phyloP scores from a whole-genome alignment of 2,888 invertebrate genomes.

The Apodemia mormo region DNA sequence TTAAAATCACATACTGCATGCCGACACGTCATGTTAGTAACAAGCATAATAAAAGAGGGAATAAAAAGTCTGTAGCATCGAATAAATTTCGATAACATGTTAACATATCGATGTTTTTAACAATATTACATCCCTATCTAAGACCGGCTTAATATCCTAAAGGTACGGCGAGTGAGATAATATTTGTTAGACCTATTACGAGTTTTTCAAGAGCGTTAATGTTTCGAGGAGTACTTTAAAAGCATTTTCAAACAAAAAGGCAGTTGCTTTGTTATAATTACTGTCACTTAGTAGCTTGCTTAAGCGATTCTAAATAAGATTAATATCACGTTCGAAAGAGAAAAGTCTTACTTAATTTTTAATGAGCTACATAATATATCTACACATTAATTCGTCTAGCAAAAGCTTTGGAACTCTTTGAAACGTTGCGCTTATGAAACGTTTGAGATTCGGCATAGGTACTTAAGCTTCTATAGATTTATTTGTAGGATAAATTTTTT shows the following conservation, averaged over 20 bases:
- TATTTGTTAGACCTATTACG: slow-evolving; percentile 18
- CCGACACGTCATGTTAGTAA: too few relatives aligned
- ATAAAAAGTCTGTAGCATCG: too few relatives aligned
- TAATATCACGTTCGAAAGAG: neutral
- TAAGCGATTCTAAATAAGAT: slow-evolving; percentile 10
- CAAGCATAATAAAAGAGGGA: too few relatives aligned
- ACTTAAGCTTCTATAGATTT: too few relatives aligned
- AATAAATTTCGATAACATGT: neutral
- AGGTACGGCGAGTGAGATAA: slow-evolving; percentile 18
- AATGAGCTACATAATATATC: too few relatives aligned
- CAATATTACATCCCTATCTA: neutral
- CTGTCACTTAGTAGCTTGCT: slow-evolving; percentile 8
- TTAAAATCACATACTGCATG: too few relatives aligned
- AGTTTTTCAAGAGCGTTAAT: slow-evolving; percentile 17
- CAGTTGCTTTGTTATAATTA: slow-evolving; percentile 17
- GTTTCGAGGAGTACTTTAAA: slow-evolving; percentile 16
- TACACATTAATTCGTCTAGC: too few relatives aligned
- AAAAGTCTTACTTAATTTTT: neutral
- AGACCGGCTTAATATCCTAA: slow-evolving; percentile 11
- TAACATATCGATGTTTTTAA: slow-evolving; percentile 2
- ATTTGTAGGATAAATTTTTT: too few relatives aligned
- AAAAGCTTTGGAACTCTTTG: too few relatives aligned
- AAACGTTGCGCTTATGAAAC: too few relatives aligned
- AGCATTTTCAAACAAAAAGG: slow-evolving; percentile 14
- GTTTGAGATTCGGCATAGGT: too few relatives aligned